Conservation (phyloP, 2,888 invertebrate species). For the Sphaerophoria taeniata region DNA sequence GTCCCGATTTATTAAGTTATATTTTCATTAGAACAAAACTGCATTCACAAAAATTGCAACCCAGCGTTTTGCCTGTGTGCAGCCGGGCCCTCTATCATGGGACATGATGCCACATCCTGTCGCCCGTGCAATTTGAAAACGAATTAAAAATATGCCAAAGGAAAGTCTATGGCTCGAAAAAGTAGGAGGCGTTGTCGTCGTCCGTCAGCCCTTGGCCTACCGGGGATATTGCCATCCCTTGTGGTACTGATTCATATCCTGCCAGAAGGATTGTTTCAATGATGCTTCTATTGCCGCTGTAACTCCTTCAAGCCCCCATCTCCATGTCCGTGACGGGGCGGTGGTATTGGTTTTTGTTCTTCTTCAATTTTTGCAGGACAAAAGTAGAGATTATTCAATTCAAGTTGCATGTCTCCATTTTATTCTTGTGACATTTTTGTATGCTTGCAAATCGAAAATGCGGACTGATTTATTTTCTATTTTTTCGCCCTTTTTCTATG, state of each 20-base stretch:
- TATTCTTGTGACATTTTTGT: conserved; percentile 68
- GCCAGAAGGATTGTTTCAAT: conserved; percentile 55
- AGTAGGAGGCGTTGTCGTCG: conserved; percentile 27
- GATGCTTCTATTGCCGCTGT: conserved; percentile 11
- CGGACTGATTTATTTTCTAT: conserved; percentile 53
- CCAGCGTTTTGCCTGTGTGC: conserved; percentile 21
- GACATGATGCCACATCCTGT: conserved; percentile 50
- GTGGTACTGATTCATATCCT: conserved; percentile 61
- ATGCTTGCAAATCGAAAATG: conserved; percentile 72
- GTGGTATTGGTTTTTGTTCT: conserved; percentile 21
- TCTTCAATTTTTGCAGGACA: conserved; percentile 46
- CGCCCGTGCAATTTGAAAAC: conserved; percentile 24
- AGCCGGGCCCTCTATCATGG: not conserved
- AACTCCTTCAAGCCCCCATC: no score
- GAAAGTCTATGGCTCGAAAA: conserved; percentile 9
- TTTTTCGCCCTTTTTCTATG: not conserved
- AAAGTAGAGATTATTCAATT: conserved; percentile 72
- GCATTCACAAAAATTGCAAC: conserved; percentile 34
- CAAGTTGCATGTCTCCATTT: conserved; percentile 66
- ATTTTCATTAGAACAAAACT: conserved; percentile 57
- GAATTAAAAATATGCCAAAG: conserved; percentile 37
- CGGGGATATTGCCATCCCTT: conserved; percentile 53
- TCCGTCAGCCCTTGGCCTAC: conserved; percentile 59
- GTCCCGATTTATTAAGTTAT: conserved; percentile 58
- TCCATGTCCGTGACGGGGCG: no score